Evolutionary conservation across 2,113 vertebrate genomes (phyloP).

Genomic region (Labeo rohita): DNA sequence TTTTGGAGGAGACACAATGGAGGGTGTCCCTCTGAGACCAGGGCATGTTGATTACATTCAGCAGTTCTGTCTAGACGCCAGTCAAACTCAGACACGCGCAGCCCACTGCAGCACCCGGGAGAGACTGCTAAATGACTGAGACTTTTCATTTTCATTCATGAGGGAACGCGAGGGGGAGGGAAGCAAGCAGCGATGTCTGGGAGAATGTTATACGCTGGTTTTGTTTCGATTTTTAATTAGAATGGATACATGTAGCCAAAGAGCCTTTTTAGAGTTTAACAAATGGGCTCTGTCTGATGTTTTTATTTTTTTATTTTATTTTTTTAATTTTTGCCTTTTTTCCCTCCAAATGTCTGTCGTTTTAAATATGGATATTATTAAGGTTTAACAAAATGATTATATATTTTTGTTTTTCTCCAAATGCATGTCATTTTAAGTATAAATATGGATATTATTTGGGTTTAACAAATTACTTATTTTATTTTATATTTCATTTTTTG

Average conservation of each 20-base stretch:
- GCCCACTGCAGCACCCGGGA: slow-evolving; percentile 44
- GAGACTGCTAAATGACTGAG: slow-evolving; percentile 53
- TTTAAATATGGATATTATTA: background rate
- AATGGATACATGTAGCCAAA: background rate
- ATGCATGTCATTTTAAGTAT: no score
- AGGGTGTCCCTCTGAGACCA: slow-evolving; percentile 42
- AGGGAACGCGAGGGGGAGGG: slow-evolving; percentile 27
- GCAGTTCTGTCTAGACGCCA: slow-evolving; percentile 55
- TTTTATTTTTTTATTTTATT: background rate
- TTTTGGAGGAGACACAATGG: slow-evolving; percentile 31
- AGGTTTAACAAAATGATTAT: background rate
- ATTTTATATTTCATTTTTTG: no score
- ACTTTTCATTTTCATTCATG: slow-evolving; percentile 57
- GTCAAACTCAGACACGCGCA: slow-evolving; percentile 53
- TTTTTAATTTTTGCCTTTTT: background rate
- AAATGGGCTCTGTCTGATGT: background rate
- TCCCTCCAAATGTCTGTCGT: no score
- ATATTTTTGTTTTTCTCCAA: no score
- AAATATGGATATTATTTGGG: no score
- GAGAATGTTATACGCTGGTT: slow-evolving; percentile 22
- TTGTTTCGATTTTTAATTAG: background rate
- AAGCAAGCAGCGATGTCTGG: slow-evolving; percentile 39
- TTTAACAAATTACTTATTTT: no score
- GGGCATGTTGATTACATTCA: slow-evolving; percentile 49
- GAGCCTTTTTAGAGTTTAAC: background rate